These are phyloP conservation scores for Trichogramma evanescens DNA, from an alignment of 2,888 invertebrate species.

Conservation along the genomic window DNA sequence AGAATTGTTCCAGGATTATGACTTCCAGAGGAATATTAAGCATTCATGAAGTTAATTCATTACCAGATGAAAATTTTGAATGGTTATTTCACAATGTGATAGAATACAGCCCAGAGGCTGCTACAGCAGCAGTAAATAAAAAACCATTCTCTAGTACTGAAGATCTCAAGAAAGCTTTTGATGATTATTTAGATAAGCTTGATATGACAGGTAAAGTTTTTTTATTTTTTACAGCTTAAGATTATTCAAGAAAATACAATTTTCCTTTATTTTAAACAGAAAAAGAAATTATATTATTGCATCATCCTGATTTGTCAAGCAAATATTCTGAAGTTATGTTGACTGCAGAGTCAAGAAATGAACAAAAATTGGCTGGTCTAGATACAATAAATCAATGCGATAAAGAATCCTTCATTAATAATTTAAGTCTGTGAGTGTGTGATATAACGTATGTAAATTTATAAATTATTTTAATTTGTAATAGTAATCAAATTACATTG, in stretches of 20 bases:
- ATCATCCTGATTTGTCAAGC: conserved; percentile 62
- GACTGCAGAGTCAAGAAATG: conserved; percentile 54
- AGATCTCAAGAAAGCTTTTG: conserved; percentile 51
- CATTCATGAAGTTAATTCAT: conserved; percentile 53
- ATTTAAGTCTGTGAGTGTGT: conserved; percentile 44
- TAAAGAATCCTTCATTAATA: conserved; percentile 48
- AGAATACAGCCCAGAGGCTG: conserved; percentile 55
- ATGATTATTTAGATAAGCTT: conserved; percentile 53
- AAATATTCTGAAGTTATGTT: conserved; percentile 52
- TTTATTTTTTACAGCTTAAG: not conserved
- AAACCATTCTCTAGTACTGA: conserved; percentile 52
- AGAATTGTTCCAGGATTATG: conserved; percentile 16
- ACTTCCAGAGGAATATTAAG: conserved; percentile 32
- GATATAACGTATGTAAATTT: not conserved
- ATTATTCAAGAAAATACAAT: not conserved
- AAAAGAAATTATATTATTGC: conserved; percentile 52
- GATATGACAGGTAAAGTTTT: conserved; percentile 47
- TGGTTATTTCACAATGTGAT: conserved; percentile 59
- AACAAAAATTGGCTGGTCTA: conserved; percentile 55
- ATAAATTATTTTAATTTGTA: conserved; percentile 1
- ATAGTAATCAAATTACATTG: not conserved
- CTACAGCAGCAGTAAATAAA: conserved; percentile 47
- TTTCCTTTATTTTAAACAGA: conserved; percentile 41
- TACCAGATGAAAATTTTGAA: conserved; percentile 52
- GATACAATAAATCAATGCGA: conserved; percentile 52